These are phyloP conservation scores for Leptinotarsa peninsularis DNA, from an alignment of 2,888 invertebrate species.

Conservation along the genomic window DNA sequence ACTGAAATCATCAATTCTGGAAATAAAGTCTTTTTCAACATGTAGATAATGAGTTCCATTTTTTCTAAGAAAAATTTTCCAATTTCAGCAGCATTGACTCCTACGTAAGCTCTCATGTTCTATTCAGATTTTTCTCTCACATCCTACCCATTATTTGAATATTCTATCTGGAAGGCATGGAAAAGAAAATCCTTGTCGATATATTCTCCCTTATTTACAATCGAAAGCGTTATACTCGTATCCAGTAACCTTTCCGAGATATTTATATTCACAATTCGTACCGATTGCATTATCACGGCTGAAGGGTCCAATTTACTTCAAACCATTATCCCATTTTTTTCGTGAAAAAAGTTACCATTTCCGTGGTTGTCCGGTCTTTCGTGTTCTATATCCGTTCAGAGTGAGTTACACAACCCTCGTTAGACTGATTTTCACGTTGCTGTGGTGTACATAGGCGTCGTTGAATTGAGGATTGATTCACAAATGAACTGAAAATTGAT, in stretches of 20 bases:
- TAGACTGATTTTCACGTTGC: conserved; percentile 8
- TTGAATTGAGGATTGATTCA: too few relatives aligned
- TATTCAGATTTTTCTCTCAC: not conserved
- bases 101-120: not conserved
- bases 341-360: conserved; percentile 21
- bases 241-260: not conserved
- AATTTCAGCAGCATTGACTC: too few relatives aligned
- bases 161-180: not conserved
- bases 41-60: too few relatives aligned
- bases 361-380: conserved; percentile 21
- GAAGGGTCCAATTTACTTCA: conserved; percentile 22
- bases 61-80: too few relatives aligned
- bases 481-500: too few relatives aligned
- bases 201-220: conserved; percentile 1
- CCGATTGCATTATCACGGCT: conserved; percentile 8
- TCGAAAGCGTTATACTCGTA: not conserved
- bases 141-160: not conserved
- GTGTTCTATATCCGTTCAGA: conserved; percentile 14
- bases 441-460: not conserved
- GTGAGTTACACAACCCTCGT: conserved; percentile 19
- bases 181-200: not conserved
- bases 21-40: too few relatives aligned
- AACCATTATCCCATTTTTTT: conserved; percentile 25
- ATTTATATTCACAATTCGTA: conserved; percentile 15
- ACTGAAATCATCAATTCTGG: too few relatives aligned